Base-by-base conservation (phyloP, 2,113 vertebrate species). In the Nipponia nippon region DNA sequence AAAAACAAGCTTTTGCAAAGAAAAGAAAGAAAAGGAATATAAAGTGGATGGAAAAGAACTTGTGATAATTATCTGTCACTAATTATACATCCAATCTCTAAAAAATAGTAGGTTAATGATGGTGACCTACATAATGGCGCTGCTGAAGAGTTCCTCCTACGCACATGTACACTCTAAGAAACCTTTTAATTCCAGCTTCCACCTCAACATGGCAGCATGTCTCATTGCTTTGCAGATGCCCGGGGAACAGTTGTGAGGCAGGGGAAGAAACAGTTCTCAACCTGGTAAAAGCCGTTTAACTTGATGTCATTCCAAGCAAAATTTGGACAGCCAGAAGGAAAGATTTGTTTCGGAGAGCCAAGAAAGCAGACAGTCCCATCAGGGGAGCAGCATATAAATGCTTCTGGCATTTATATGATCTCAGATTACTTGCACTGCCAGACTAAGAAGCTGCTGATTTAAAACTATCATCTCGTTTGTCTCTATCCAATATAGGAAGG, bases 71-170 rank as follows among this genome's bases (percentile, higher is more conserved):
- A 46, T 49, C 42, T 56, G 17, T 52, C 42, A 61, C 25, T 89
- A 83, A 58, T 61, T 83, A 80, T 23, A 30, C 27, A 89, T n/a
- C 16, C 50, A 70, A 4, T 21, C 20, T 86, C 55, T 90, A 63
- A 84, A 94, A 93, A 77, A 32, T 25, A 50, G 42, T 56, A 34
- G 58, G 27, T 81, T 93, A 91, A 88, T 83, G 18, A 55, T 36
- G 63, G 20, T 38, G 86, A 83, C 38, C n/a, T 63, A 21, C 36
- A 66, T n/a, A 53, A 77, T 7, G 44, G 47, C 63, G 49, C 23
- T 83, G 61, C 38, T 59, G 3, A 81, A 92, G 16, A 75, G 61
- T 87, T 83, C 26, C 9, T 78, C 9, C 9, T 44, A 55, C 3
- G 0, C 2, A 2, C 27, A 0, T 52, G 20, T n/a, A n/a, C 6